Percentiles rank a stretch among this genome's conserved stretches.
Conservation (phyloP, 1,140 invertebrate genomes). For the Aphelenchoides avenae region DNA sequence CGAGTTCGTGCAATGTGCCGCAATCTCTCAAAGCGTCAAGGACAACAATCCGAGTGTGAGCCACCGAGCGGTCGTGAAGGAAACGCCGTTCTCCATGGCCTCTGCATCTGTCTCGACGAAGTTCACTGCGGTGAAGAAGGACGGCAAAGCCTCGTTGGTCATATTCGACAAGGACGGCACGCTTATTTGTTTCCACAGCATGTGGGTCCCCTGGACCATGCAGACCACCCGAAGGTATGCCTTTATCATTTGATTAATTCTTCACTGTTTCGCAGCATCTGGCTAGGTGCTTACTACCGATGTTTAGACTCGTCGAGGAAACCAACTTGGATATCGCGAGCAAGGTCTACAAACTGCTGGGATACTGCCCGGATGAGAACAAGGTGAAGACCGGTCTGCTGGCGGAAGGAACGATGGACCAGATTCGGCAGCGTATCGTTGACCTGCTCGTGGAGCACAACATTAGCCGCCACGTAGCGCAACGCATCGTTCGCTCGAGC, state of each 20-base stretch:
- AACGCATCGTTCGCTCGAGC: conserved; percentile 36
- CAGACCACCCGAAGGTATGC: conserved; percentile 57
- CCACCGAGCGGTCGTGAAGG: neutral
- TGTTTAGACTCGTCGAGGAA: conserved; percentile 40
- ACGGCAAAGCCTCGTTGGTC: conserved; percentile 52
- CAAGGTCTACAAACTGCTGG: conserved; percentile 61
- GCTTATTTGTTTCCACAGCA: conserved; percentile 63
- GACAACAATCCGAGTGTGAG: neutral
- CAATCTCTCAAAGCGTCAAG: neutral
- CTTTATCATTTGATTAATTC: conserved; percentile 4
- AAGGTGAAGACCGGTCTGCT: conserved; percentile 61
- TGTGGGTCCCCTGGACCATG: conserved; percentile 63
- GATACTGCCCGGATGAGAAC: conserved; percentile 59
- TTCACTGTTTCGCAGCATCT: conserved; percentile 8
- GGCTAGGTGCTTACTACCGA: no score
- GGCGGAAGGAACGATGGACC: conserved; percentile 61
- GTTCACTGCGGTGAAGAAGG: neutral
- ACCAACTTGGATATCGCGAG: conserved; percentile 37
- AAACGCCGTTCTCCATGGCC: neutral
- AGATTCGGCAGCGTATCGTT: conserved; percentile 58
- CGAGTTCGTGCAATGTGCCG: neutral
- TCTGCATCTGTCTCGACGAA: neutral
- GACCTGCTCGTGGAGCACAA: conserved; percentile 60
- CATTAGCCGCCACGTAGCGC: conserved; percentile 40
- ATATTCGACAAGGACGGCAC: conserved; percentile 65